phyloP scores from a whole-genome alignment of 2,888 invertebrate genomes.

The Rhagonycha fulva region DNA sequence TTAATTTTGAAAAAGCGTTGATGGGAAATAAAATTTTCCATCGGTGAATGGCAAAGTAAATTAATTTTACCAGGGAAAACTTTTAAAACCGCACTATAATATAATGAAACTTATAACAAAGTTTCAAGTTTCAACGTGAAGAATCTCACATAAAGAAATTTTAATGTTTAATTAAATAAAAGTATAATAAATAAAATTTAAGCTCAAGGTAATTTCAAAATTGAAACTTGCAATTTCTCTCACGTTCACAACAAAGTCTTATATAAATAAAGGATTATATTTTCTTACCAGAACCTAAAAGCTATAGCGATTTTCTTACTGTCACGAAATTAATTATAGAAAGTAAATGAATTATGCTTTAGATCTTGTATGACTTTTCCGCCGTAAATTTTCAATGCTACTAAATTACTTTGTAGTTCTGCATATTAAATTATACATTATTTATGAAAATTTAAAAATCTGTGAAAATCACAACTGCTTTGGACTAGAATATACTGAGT shows the following conservation, averaged over 20 bases:
- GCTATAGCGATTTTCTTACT: background rate
- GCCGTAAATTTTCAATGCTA: background rate
- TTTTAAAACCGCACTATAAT: background rate
- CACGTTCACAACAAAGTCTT: background rate
- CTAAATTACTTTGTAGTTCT: background rate
- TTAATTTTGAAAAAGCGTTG: background rate
- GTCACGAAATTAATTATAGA: background rate
- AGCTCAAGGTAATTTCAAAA: background rate
- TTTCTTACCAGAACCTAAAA: background rate
- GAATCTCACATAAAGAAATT: background rate
- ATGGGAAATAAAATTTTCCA: background rate
- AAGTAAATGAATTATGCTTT: background rate
- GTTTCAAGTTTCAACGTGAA: background rate
- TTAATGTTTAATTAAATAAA: background rate
- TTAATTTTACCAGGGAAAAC: background rate
- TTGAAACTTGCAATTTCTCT: background rate
- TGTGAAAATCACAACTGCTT: too few species aligned
- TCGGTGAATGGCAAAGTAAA: background rate
- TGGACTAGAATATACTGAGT: background rate
- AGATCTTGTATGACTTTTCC: background rate
- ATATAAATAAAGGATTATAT: background rate
- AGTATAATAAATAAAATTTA: background rate
- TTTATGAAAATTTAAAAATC: background rate
- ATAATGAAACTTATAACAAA: background rate
- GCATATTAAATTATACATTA: background rate